Base-by-base conservation (phyloP, 1,140 invertebrate species). In the Teleopsis dalmanni region DNA sequence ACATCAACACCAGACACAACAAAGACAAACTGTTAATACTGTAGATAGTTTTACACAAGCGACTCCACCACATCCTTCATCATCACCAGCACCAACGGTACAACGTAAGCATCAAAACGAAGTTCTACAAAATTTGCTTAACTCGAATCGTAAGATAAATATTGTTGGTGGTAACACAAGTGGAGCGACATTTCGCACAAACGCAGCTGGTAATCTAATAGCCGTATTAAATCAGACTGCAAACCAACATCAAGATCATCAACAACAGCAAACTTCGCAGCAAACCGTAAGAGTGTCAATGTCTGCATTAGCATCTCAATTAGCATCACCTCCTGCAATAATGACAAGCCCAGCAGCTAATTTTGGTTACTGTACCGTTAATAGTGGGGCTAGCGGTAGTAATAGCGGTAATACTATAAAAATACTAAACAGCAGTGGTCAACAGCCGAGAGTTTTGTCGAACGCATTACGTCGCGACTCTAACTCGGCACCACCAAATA, bases 141-240 rank as follows among this genome's bases (percentile, higher is more conserved):
- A 60, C 22, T 47, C 59, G 7, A 68, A 66, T 48, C 55, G 65
- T 1, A 69, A 69, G 49, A 65, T 69, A 13, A 67, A 62, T 10
- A 58, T 67, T 6, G 65, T 52, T 13, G 36, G 49, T 41, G 35
- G 46, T 8, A 45, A 37, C 35, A 29, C 52, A 23, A 55, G 53
- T 2, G 56, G 55, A 14, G 52, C 65, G 7, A 61, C 64, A 13
- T 65, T 65, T 54, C 65, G 65, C 9, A 63, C 64, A 1, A 61
- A 65, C 31, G 73, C 72, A 27, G 70, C 72, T n/a, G 68, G 67
- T 31, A 75, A 76, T 53, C 51, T 75, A 23, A 73, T 75, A 47
- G 63, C 73, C 0, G 62, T 76, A 2, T 61, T 69, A 11, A 58
- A 62, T 50, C 52, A 52, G 22, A 19, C 50, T 10, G 6, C 62